Percentiles rank a stretch among this genome's conserved stretches.
Evolutionary conservation across 2,797 vertebrate genomes (phyloP).

Genomic region (Cephalopachus bancanus): DNA sequence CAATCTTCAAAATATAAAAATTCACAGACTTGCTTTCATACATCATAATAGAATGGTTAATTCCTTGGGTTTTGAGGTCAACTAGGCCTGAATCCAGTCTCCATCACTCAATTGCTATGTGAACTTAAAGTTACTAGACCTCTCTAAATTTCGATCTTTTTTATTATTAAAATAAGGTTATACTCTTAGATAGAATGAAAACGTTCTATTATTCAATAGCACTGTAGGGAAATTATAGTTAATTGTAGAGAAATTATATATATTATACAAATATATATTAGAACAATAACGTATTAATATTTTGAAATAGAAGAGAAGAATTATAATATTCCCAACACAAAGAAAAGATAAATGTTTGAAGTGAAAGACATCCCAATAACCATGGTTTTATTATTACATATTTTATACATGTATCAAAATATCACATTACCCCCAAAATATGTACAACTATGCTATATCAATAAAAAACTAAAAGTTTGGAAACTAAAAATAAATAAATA

Average conservation of each 20-base stretch:
- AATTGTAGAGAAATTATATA: too few relatives aligned
- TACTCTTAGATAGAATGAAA: neutral
- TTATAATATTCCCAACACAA: too few relatives aligned
- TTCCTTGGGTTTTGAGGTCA: neutral
- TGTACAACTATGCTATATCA: neutral
- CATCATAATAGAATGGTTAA: neutral
- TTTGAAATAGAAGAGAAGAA: neutral
- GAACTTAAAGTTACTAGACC: neutral
- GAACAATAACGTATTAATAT: neutral
- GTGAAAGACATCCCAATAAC: too few relatives aligned
- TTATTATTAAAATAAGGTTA: neutral
- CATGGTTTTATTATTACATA: too few relatives aligned
- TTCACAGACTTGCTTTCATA: neutral
- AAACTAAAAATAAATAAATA: neutral
- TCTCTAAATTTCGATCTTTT: neutral
- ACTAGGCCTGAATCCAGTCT: neutral
- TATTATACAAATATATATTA: too few relatives aligned
- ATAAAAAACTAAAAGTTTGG: neutral
- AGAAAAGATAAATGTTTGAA: too few relatives aligned
- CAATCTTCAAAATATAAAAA: constrained; percentile 38
- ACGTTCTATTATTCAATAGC: neutral
- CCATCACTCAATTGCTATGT: neutral
- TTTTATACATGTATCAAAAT: too few relatives aligned
- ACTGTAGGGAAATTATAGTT: neutral
- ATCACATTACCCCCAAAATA: too few relatives aligned